Base-by-base conservation (phyloP, 2,888 invertebrate species). In the Eristalis pertinax region DNA sequence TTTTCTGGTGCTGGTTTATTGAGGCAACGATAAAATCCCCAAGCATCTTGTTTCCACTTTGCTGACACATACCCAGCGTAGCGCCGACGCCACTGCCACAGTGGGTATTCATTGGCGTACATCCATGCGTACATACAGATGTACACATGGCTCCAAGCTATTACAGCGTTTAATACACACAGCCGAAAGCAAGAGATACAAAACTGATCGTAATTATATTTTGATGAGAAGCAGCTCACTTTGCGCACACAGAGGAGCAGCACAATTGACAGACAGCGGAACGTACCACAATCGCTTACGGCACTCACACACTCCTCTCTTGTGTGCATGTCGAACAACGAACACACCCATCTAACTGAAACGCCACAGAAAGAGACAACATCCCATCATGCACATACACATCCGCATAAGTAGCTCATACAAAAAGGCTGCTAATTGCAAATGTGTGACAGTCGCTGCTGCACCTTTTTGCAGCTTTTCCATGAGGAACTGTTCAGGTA, bases 401-500 rank as follows among this genome's bases (percentile, higher is more conserved):
- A 69, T 22, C 56, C 63, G 3, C 13, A 24, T 8, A 50, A 35
- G 13, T 32, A 32, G 63, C n/a, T n/a, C n/a, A n/a, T n/a, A n/a
- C n/a, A n/a, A n/a, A n/a, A n/a, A n/a, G n/a, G n/a, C 35, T 15
- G 69, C 58, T 77, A 50, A 69, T 77, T 69, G 58, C 58, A 78
- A 64, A 70, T 58, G 64, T 58, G 70, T 64, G 70, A 64, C 77
- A 35, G 19, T 70, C n/a, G 50, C 63, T 62, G 64, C 63, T 78
- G 69, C 77, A 74, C 64, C 64, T 50, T 67, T 43, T 35, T 76
- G 74, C 64, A 74, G 50, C 74, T 74, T 74, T 74, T 43, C 65
- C 56, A 15, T 60, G 60, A 60, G 13, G 24, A 29, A 60, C 26
- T 24, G 43, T 62, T 24, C 15, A 22, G 19, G n/a, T 60, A 29